Evolutionary conservation across 1,140 invertebrate genomes (phyloP).

Genomic region (Apis laboriosa): DNA sequence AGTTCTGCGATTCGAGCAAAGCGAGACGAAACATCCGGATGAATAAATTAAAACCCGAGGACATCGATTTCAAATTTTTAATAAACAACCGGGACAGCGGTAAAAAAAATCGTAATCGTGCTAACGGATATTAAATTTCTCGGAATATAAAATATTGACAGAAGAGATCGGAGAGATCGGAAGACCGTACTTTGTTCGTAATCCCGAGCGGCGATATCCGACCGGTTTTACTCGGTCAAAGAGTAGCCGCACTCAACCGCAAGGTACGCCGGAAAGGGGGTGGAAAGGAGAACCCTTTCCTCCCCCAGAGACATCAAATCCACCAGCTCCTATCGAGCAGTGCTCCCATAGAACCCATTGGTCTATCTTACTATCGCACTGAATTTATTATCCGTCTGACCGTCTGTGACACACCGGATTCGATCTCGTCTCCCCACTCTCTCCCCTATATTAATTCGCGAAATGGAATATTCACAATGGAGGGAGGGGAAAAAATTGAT

Average conservation of each 20-base stretch:
- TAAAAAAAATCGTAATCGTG: not conserved
- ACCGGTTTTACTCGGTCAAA: conserved; percentile 16
- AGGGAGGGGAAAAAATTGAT: not conserved
- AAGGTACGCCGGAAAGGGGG: conserved; percentile 1
- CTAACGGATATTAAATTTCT: conserved; percentile 38
- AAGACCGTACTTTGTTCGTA: conserved; percentile 29
- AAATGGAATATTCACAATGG: not conserved
- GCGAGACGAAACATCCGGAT: no score
- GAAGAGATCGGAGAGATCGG: not conserved
- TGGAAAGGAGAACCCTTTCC: not conserved
- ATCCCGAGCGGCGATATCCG: conserved; percentile 8
- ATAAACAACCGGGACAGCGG: no score
- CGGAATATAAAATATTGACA: conserved; percentile 18
- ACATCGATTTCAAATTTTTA: no score
- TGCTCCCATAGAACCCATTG: no score
- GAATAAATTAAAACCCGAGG: no score
- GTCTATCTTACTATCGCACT: not conserved
- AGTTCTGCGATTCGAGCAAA: no score
- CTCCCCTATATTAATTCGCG: not conserved
- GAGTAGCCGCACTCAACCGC: conserved; percentile 12
- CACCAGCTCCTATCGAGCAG: no score
- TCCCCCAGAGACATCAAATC: conserved; percentile 5
- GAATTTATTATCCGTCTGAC: conserved; percentile 25
- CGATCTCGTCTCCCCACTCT: not conserved
- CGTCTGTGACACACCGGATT: not conserved